These are phyloP conservation scores for Arge pagana DNA, from an alignment of 2,888 invertebrate species.

Conservation along the genomic window DNA sequence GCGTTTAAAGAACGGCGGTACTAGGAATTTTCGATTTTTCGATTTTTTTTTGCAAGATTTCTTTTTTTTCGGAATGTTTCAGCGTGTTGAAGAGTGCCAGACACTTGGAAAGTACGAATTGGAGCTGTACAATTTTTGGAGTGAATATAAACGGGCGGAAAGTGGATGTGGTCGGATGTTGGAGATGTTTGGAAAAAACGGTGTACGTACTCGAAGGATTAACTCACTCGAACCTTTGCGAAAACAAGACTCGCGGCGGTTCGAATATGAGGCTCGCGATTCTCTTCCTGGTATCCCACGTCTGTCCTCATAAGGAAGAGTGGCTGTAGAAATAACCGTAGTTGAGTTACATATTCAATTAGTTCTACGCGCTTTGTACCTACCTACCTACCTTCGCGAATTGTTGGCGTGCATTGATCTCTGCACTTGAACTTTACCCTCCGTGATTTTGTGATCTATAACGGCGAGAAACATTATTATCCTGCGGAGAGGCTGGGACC, in stretches of 20 bases:
- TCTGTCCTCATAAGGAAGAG: constrained; percentile 18
- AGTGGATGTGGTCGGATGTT: constrained; percentile 8
- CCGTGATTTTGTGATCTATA: too few species aligned
- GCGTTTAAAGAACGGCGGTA: too few species aligned
- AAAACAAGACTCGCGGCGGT: neutral
- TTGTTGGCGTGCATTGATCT: constrained; percentile 7
- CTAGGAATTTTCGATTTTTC: too few species aligned
- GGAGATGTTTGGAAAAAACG: too few species aligned
- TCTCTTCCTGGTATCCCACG: constrained; percentile 26
- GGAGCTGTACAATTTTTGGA: too few species aligned
- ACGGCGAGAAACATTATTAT: too few species aligned
- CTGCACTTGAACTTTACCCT: too few species aligned
- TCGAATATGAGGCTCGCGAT: neutral
- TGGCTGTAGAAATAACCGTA: constrained; percentile 8
- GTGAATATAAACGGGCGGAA: neutral
- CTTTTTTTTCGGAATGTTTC: constrained; percentile 23
- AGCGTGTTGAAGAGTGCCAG: too few species aligned
- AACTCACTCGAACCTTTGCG: neutral
- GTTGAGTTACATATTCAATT: constrained; percentile 22
- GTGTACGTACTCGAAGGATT: too few species aligned
- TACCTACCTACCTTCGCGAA: constrained; percentile 13
- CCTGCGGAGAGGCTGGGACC: too few species aligned
- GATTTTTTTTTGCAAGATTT: constrained; percentile 21
- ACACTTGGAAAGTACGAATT: neutral
- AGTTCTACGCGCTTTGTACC: neutral